Percentiles rank a stretch among this genome's conserved stretches.
These are phyloP conservation scores for Lampropteryx suffumata DNA, from an alignment of 2,888 invertebrate species.

Conservation along the genomic window DNA sequence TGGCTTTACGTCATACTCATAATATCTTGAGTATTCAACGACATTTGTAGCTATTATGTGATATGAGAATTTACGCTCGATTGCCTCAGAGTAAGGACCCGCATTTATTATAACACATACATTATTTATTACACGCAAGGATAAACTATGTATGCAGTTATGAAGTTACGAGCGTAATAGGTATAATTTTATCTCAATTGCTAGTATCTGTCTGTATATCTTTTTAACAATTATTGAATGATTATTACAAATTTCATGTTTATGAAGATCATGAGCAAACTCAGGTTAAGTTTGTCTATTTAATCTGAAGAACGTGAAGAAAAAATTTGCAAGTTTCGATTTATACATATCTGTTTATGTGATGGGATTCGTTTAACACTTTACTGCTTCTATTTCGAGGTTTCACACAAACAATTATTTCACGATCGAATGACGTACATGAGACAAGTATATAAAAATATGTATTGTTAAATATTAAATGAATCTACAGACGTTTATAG, in stretches of 20 bases:
- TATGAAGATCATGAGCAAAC: no score
- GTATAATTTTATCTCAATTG: no score
- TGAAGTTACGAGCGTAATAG: no score
- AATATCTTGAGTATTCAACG: slow-evolving; percentile 6
- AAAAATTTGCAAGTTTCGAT: slow-evolving; percentile 26
- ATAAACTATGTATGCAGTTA: not conserved
- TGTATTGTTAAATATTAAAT: not conserved
- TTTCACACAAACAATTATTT: slow-evolving; percentile 25
- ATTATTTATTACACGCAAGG: slow-evolving; percentile 12
- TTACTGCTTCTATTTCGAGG: slow-evolving; percentile 26
- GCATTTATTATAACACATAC: slow-evolving; percentile 7
- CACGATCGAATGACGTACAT: slow-evolving; percentile 18
- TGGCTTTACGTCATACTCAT: slow-evolving; percentile 15
- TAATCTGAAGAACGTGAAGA: slow-evolving; percentile 7
- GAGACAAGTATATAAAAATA: not conserved
- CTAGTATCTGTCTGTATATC: not conserved
- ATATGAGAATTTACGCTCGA: slow-evolving; percentile 1
- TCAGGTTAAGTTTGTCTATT: not conserved
- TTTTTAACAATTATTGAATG: no score
- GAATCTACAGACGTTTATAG: not conserved
- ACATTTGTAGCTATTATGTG: slow-evolving; percentile 3
- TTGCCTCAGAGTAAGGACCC: slow-evolving; percentile 10
- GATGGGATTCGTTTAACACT: slow-evolving; percentile 17
- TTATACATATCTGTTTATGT: not conserved
- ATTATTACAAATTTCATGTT: no score